phyloP scores from a whole-genome alignment of 1,140 invertebrate genomes.

The Nebria ingens region DNA sequence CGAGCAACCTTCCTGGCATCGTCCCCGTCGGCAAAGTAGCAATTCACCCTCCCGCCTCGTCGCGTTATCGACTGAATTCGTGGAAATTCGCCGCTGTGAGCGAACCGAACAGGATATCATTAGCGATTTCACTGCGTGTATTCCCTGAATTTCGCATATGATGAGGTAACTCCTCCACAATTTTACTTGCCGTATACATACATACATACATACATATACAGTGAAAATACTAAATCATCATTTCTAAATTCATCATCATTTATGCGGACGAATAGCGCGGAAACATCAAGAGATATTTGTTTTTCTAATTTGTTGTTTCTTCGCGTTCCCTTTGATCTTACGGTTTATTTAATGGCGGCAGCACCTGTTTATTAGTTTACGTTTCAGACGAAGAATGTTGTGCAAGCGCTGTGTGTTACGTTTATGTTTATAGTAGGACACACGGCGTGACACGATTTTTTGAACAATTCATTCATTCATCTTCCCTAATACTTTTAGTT shows the following conservation, averaged over 20 bases:
- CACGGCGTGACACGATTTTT: too few relatives aligned
- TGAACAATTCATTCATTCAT: slow-evolving; percentile 9
- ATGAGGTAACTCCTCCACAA: background rate
- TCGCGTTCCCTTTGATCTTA: slow-evolving; percentile 2
- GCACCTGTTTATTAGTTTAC: slow-evolving; percentile 8
- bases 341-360: slow-evolving; percentile 4
- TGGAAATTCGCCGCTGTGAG: background rate
- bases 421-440: too few relatives aligned
- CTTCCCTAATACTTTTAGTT: too few relatives aligned
- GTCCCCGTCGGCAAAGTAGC: background rate
- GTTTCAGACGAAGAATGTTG: slow-evolving; percentile 3
- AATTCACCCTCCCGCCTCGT: background rate
- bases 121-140: slow-evolving; percentile 1
- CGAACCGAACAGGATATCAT: background rate
- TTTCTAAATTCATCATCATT: slow-evolving; percentile 7
- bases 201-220: background rate
- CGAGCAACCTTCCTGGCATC: background rate
- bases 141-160: too few relatives aligned
- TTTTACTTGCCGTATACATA: background rate
- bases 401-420: background rate
- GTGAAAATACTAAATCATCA: background rate
- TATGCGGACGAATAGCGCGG: slow-evolving; percentile 2
- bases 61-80: background rate
- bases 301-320: slow-evolving; percentile 7
- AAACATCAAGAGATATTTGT: slow-evolving; percentile 8